Base-by-base conservation (phyloP, 2,797 vertebrate species). In the Spinibarbus caldwelli region DNA sequence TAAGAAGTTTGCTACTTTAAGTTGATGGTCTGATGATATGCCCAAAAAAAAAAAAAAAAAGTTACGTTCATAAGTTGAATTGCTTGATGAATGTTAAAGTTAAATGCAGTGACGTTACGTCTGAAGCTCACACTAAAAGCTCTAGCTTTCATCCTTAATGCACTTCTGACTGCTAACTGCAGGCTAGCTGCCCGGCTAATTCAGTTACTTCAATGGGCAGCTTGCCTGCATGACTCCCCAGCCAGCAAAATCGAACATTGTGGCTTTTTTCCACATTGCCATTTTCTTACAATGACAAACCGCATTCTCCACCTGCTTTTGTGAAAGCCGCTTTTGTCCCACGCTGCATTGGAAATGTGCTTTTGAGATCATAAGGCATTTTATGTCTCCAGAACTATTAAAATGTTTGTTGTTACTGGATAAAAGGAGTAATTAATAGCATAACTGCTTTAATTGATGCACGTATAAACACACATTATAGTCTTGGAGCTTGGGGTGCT, bases 51-150 rank as follows among this genome's bases (percentile, higher is more conserved):
- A 66, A 19, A 19, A 21, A 23, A 12, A 59, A 59, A 64, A 17
- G 59, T 64, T 14, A 14, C 19, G 23, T 29, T 47, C 26, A 5
- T 36, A 59, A 57, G 41, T 19, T 59, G 54, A 54, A 21, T 45
- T 47, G 77, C 62, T 36, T 49, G 52, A 64, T 80, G 26, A 80
- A 41, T 36, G 72, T 64, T 71, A 26, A 85, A 26, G 41, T 70
- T 34, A 26, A 80, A 71, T n/a, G 38, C 34, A 7, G 45, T 87
- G 78, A 86, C 64, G 75, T 87, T 75, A 87, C 3, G 88, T 86
- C 88, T 89, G 86, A n/a, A 80, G 86, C 14, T 36, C 8, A 5
- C 14, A 38, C 59, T 87, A 75, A 87, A 89, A 86, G 84, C 88
- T 82, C 36, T 78, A 41, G 76, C 36, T 62, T 78, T 78, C 10